Conservation (phyloP, 2,797 vertebrate species). For the Betta splendens region DNA sequence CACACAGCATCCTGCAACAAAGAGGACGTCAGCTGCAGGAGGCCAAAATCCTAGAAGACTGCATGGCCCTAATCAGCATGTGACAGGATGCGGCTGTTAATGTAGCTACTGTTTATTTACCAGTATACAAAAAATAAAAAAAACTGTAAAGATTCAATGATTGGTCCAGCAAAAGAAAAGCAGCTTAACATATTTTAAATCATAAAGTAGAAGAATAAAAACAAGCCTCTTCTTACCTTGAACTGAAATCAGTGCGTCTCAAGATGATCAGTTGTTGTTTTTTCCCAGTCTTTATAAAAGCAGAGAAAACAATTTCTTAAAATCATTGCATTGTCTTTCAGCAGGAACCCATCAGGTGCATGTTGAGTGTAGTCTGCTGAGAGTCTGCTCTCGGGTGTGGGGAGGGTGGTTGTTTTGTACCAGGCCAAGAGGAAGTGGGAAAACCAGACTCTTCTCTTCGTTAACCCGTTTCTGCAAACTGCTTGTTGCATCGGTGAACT, state of each 20-base stretch:
- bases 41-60: background rate
- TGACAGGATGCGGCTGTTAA: background rate
- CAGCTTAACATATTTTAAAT: background rate
- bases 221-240: slow-evolving; percentile 50
- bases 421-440: slow-evolving; percentile 62
- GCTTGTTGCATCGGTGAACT: slow-evolving; percentile 6
- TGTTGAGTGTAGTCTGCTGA: background rate
- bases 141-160: background rate
- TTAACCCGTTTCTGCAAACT: slow-evolving; percentile 17
- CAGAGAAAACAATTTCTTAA: background rate
- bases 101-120: background rate
- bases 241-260: slow-evolving; percentile 7
- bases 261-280: background rate
- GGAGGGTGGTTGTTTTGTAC: slow-evolving; percentile 32
- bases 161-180: no score
- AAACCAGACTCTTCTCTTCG: background rate
- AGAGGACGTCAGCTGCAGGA: slow-evolving; percentile 10
- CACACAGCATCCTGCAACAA: slow-evolving; percentile 81
- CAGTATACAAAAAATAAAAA: background rate
- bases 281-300: slow-evolving; percentile 10
- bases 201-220: background rate
- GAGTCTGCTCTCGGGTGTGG: background rate
- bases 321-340: background rate
- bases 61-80: background rate
- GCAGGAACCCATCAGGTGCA: background rate